These are phyloP conservation scores for Perca flavescens DNA, from an alignment of 2,113 vertebrate genomes.

Conservation along the genomic window DNA sequence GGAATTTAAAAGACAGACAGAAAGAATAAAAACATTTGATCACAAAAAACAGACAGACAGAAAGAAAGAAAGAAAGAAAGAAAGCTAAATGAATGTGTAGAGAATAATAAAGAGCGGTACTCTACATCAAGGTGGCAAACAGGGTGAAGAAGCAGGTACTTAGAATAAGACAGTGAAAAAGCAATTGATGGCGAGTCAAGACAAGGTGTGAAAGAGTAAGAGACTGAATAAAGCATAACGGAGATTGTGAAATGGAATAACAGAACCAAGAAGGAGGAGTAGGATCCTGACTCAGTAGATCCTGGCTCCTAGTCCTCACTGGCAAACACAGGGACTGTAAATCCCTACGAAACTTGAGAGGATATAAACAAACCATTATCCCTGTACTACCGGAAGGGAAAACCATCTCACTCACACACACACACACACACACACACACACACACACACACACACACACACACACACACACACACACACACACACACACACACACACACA, in stretches of 20 bases:
- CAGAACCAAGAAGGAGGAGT: constrained; percentile 29
- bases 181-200: background rate
- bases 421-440: background rate
- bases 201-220: background rate
- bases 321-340: constrained; percentile 58
- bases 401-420: constrained; percentile 5
- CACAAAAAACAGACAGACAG: background rate
- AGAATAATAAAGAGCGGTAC: background rate
- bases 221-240: constrained; percentile 3
- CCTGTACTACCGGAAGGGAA: constrained; percentile 28
- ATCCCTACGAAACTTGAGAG: constrained; percentile 69
- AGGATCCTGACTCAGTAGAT: constrained; percentile 12
- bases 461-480: background rate
- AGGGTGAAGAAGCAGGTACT: background rate
- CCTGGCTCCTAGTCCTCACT: constrained; percentile 37
- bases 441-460: background rate
- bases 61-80: background rate
- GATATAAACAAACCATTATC: constrained; percentile 69
- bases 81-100: background rate
- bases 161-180: background rate
- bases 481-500: constrained; percentile 1
- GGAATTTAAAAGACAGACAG: background rate
- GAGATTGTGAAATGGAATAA: background rate
- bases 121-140: constrained; percentile 1
- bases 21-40: too few species aligned